Conservation (phyloP, 2,113 vertebrate species). For the Chiloscyllium plagiosum region DNA sequence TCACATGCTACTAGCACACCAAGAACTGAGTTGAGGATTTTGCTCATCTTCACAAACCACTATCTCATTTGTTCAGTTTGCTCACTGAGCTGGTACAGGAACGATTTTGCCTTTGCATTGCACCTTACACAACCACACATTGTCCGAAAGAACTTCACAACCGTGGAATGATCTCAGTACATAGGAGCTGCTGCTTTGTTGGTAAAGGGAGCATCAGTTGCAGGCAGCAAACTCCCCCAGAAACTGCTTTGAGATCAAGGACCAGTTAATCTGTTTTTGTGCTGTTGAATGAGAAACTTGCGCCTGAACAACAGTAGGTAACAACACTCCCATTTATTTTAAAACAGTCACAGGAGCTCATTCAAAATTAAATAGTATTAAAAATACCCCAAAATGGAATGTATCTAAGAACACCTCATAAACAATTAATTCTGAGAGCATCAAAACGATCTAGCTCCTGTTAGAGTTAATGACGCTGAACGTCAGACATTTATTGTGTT, state of each 20-base stretch:
- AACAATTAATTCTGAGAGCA: neutral
- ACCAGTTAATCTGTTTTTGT: neutral
- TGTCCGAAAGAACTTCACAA: neutral
- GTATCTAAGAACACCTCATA: neutral
- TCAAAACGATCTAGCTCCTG: neutral
- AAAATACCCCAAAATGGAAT: neutral
- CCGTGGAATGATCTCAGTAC: neutral
- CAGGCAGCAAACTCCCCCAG: neutral
- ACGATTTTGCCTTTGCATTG: neutral
- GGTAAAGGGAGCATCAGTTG: neutral
- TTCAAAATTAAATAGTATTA: neutral
- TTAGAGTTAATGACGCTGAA: neutral
- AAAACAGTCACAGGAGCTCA: neutral
- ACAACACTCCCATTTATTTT: too few species aligned
- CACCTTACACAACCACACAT: neutral
- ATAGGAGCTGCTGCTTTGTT: neutral
- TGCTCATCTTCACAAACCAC: neutral
- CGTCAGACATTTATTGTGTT: neutral
- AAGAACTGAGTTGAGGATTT: neutral
- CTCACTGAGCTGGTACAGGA: neutral
- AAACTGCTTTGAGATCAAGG: neutral
- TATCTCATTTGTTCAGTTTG: neutral
- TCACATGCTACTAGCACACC: neutral
- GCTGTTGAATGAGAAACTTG: neutral
- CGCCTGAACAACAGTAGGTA: neutral